Conservation (phyloP, 2,797 vertebrate genomes). For the Meriones psammophilus region DNA sequence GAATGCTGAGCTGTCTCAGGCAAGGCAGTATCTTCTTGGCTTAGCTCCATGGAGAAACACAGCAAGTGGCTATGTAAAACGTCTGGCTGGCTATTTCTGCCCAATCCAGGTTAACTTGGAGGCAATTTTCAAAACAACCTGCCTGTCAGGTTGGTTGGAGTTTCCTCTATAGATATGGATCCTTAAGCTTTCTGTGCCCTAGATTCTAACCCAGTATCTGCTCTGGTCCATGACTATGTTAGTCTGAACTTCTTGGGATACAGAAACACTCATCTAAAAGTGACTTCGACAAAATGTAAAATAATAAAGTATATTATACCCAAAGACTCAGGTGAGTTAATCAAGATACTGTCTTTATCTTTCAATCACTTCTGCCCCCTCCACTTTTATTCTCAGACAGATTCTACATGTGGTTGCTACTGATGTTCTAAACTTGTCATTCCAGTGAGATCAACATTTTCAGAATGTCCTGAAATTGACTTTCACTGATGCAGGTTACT, state of each 20-base stretch:
- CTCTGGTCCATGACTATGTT: neutral
- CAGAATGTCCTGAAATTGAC: neutral
- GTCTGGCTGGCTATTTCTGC: rapidly evolving
- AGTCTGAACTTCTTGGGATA: neutral
- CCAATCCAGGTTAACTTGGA: neutral
- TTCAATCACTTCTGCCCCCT: neutral
- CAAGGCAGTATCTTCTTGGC: neutral
- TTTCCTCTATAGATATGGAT: neutral
- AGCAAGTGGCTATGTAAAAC: neutral
- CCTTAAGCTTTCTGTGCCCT: neutral
- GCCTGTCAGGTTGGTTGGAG: neutral
- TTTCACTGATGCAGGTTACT: neutral
- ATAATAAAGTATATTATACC: neutral
- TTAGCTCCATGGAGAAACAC: neutral
- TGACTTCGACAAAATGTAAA: neutral
- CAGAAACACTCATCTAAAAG: neutral
- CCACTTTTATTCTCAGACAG: neutral
- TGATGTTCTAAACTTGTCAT: neutral
- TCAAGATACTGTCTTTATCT: neutral
- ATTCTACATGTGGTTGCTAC: no score
- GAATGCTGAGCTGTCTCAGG: neutral
- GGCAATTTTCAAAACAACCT: neutral
- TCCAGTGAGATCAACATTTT: neutral
- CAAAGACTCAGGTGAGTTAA: neutral
- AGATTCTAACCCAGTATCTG: neutral